Evolutionary conservation across 2,113 vertebrate genomes (phyloP).

Genomic region (Tetrao urogallus): DNA sequence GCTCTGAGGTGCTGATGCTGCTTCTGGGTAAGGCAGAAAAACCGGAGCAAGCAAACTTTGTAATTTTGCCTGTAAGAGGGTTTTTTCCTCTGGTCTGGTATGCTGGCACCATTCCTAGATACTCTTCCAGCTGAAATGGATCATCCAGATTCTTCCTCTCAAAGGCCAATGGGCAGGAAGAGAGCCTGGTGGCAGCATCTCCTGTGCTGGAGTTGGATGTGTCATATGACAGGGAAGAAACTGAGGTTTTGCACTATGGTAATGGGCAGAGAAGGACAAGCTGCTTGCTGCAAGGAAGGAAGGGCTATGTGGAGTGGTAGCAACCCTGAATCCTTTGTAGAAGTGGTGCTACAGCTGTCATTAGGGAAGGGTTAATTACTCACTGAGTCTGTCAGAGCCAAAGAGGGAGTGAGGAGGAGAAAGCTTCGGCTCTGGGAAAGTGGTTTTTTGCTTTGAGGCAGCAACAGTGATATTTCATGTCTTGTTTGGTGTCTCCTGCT

Average conservation of each 20-base stretch:
- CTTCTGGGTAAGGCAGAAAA: not conserved
- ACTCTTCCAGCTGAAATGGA: not conserved
- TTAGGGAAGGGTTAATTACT: constrained; percentile 26
- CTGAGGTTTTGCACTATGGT: not conserved
- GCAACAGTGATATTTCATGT: constrained; percentile 78
- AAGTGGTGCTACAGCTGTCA: not conserved
- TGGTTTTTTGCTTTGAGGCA: constrained; percentile 73
- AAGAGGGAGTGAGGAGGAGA: not conserved
- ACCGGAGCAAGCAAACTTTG: not conserved
- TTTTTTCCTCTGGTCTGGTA: not conserved
- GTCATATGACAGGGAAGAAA: not conserved
- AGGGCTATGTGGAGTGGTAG: not conserved
- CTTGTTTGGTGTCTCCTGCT: constrained; percentile 71
- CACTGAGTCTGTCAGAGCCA: not conserved
- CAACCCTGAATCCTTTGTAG: not conserved
- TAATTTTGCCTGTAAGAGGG: not conserved
- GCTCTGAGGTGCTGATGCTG: not conserved
- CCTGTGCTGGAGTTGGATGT: not conserved
- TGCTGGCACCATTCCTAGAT: not conserved
- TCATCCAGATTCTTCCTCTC: not conserved
- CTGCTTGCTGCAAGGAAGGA: not conserved
- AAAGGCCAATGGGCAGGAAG: not conserved
- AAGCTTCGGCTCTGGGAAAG: constrained; percentile 53
- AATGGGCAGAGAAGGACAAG: not conserved
- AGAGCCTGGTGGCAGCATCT: not conserved